Base-by-base conservation (phyloP, 1,140 invertebrate species). In the Aethina tumida region DNA sequence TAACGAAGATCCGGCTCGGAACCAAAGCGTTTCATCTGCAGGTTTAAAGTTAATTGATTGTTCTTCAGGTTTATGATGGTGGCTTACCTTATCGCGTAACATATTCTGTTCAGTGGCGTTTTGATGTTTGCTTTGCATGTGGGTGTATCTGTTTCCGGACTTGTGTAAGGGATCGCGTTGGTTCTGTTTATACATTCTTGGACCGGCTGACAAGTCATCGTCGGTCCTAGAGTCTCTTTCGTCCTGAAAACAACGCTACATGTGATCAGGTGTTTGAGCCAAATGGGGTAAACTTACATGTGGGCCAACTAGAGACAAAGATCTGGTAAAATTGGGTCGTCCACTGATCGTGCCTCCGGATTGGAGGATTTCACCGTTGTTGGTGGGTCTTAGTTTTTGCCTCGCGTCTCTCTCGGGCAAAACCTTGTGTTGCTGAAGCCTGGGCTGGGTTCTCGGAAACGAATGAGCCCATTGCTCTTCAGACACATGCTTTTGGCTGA, bases 311-410 rank as follows among this genome's bases (percentile, higher is more conserved):
- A 38, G 20, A 43, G 19, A 18, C 29, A 22, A 47, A 35, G 22
- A 26, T 35, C 20, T 26, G 10, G 3, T 32, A 26, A 2, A 17
- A 16, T 14, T 49, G 50, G n/a, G n/a, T 36, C 51, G 52, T 43
- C 79, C 80, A 44, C 74, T 79, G 50, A 86, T 78, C 38, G 84
- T 86, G 8, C 83, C 84, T 5, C 80, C 81, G 8, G 77, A 76
- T 37, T 83, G 81, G 20, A 87, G 62, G 45, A 85, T 83, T 44
- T 73, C 75, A 13, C 83, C 84, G 64, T 88, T 87, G 56, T 83
- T 74, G 5, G 83, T 87, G 29, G 74, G 70, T 21, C 80, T 69
- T 19, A 86, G 60, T 24, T 74, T 67, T 9, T 75, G 71, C 4
- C 70, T 66, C 34, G 71, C 66, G 21, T 71, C 62, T 35, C 35